Base-by-base conservation (phyloP, 2,797 vertebrate species). In the Champsocephalus esox region DNA sequence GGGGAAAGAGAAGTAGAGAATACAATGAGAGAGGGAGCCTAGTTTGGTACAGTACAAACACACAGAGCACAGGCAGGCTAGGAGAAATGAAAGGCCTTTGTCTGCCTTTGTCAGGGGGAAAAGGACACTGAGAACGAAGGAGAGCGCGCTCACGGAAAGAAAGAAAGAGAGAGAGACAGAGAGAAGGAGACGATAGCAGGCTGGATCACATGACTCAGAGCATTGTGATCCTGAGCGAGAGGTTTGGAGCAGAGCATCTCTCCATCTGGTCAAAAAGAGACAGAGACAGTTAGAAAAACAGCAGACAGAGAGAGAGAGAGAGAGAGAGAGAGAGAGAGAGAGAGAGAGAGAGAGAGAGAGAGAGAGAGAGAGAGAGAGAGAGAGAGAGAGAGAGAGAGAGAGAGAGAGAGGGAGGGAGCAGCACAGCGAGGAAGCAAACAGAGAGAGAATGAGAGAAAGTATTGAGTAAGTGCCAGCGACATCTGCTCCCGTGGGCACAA, bases 401-500 rank as follows among this genome's bases (percentile, higher is more conserved):
- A 70, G 57, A 24, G 56, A 66, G 55, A 65, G 77, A 79, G 66
- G 85, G 78, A 83, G 41, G 5, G 77, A 80, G 70, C 49, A 45
- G 83, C 70, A 63, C 73, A 89, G 88, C 62, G 73, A 91, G 89
- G 77, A 78, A 83, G 81, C 85, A 83, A 90, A 69, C 52, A 79
- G 79, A 83, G 79, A 87, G 79, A 88, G 85, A 87, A 81, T 86
- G 79, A 92, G 87, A 88, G 86, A 87, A 88, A 91, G 89, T 93
- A 93, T 92, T 93, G 92, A 94, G 90, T 76, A 88, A 91, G 89
- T 90, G 90, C 90, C 92, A 93, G 91, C 89, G 93, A 95, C 94
- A 95, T 95, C 94, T 95, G 93, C 92, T 95, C 93, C 92, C 92
- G 90, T 94, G 93, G 93, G 92, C 92, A 92, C 82, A 85, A 94